A percentile compares a stretch with the other conserved stretches of the same genome.
phyloP scores from a whole-genome alignment of 2,888 invertebrate species.

The Leptinotarsa haldemani region DNA sequence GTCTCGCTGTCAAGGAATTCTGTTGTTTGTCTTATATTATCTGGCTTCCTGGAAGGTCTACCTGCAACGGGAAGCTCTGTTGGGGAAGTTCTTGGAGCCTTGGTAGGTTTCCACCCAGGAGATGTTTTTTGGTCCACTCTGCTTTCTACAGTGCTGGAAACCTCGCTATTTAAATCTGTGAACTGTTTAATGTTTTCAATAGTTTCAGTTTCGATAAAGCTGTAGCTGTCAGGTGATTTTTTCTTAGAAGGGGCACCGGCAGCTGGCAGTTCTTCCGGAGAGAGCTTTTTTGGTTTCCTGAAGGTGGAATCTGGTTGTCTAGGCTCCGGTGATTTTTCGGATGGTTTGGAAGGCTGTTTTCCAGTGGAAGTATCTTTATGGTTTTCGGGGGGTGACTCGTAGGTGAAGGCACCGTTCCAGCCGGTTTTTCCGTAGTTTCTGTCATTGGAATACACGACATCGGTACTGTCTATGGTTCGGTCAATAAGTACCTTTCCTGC shows the following conservation, averaged over 20 bases:
- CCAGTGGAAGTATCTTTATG: conserved; percentile 18
- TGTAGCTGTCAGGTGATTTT: conserved; percentile 23
- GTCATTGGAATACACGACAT: conserved; percentile 62
- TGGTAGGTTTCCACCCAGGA: background rate
- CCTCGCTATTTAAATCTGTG: conserved; percentile 15
- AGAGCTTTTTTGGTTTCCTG: background rate
- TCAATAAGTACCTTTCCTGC: conserved; percentile 67
- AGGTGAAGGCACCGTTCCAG: conserved; percentile 64
- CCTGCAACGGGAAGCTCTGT: conserved; percentile 29
- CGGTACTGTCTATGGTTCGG: conserved; percentile 64
- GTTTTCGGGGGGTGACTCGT: conserved; percentile 55
- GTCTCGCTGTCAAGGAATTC: conserved; percentile 9
- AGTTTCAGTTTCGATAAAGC: conserved; percentile 26
- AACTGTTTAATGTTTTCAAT: conserved; percentile 28
- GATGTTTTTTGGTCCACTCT: background rate
- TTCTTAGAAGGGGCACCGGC: conserved; percentile 36
- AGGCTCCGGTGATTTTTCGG: background rate
- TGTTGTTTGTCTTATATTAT: conserved; percentile 3
- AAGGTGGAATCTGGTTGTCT: background rate
- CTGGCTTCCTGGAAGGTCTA: conserved; percentile 24
- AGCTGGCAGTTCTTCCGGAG: conserved; percentile 40
- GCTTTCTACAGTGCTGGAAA: background rate
- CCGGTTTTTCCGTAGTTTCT: conserved; percentile 64
- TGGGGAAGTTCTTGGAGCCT: conserved; percentile 9
- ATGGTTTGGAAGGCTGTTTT: conserved; percentile 4